A percentile compares a stretch with the other conserved stretches of the same genome.
Conservation (phyloP, 2,113 vertebrate genomes). For the Actenoides hombroni region DNA sequence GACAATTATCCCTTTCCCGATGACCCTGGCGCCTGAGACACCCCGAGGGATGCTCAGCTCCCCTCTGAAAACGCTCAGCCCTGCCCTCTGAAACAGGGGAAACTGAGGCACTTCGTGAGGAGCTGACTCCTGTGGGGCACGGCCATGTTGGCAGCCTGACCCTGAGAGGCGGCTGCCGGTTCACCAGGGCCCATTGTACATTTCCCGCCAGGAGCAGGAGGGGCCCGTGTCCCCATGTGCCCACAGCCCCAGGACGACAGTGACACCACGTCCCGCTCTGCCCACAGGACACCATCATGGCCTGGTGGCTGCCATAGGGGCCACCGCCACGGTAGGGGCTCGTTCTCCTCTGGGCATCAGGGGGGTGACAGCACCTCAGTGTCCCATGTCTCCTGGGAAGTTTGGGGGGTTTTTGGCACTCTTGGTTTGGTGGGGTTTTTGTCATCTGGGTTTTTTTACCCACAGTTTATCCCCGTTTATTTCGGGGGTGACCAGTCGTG, state of each 20-base stretch:
- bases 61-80: neutral
- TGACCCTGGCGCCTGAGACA: neutral
- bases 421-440: no score
- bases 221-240: neutral
- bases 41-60: neutral
- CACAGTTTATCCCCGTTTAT: neutral
- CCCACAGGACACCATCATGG: neutral
- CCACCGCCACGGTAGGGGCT: rapidly evolving
- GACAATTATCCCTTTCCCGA: neutral
- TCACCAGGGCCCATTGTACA: rapidly evolving
- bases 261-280: rapidly evolving
- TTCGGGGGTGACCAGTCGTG: rapidly evolving
- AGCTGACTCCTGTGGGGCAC: neutral
- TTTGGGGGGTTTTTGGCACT: neutral
- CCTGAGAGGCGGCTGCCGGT: neutral
- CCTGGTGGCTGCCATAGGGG: rapidly evolving
- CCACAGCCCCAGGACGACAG: rapidly evolving
- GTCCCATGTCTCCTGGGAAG: neutral
- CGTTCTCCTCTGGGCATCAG: neutral
- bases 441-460: no score
- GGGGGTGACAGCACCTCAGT: rapidly evolving
- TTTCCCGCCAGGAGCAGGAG: rapidly evolving
- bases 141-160: neutral
- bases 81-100: neutral
- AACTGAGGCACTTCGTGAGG: neutral